Evolutionary conservation across 2,888 invertebrate species (phyloP), one percentile per base, ranked within the genome.

Genomic region (Phortica magna): DNA sequence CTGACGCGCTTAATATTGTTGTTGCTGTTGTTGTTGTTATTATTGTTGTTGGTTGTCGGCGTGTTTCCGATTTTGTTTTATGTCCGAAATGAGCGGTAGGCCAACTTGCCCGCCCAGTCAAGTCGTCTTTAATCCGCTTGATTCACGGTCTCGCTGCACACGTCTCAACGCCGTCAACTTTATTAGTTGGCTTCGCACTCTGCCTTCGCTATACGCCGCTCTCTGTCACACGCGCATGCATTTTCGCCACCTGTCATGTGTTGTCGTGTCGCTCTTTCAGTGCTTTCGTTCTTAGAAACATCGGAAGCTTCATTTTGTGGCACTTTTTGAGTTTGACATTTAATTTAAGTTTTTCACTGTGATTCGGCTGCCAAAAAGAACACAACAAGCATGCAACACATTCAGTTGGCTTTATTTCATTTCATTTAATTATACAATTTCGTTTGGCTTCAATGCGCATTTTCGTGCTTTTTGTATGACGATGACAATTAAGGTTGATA

Each of bases 111-210:
- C 19, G 68, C 68, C 19, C 9, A 42, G 48, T 22, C 17, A 68
- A 68, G 68, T 68, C 48, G 22, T 68, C 48, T 19, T 68, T 43
- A 68, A 68, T 10, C 17, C 19, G 68, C 43, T 43, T 68, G 68
- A 68, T 68, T 68, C 17, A 10, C 43, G 14, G 14, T 31, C 9
- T 31, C 10, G 22, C 43, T 68, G 43, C 68, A 68, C 68, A 68
- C 17, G 68, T 7, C 68, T 9, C 19, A 9, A 68, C 4, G 22
- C 43, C 7, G 42, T 67, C 22, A 68, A 42, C 22, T 68, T 68
- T 43, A 68, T 48, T 68, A 68, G 43, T n/a, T 43, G 19, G 68
- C 12, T 68, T 68, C 68, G 43, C 68, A 68, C 41, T 68, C 19
- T 7, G 10, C 41, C 19, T 19, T 10, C 68, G 12, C 9, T 68